phyloP scores from a whole-genome alignment of 2,888 invertebrate genomes.

The Caenorhabditis afra region DNA sequence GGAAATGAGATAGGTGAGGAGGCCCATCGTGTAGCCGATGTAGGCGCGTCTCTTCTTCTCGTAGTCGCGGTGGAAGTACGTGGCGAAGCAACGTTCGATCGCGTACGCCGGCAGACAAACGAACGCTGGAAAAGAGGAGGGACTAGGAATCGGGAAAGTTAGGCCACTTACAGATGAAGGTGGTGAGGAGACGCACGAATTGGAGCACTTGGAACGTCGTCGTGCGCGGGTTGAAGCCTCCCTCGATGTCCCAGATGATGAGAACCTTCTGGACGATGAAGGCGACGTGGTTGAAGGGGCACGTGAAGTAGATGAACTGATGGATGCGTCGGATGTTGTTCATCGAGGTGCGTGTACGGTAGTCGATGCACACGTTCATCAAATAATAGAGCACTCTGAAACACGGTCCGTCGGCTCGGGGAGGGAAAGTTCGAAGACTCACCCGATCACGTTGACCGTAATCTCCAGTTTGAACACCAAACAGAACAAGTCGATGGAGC shows the following conservation, averaged over 20 bases:
- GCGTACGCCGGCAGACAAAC: constrained; percentile 42
- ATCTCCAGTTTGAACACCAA: constrained; percentile 33
- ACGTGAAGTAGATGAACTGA: constrained; percentile 38
- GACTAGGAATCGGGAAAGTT: too few species aligned
- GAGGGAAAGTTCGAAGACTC: too few species aligned
- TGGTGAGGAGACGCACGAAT: constrained; percentile 22
- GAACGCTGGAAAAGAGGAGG: constrained; percentile 16
- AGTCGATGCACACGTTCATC: constrained; percentile 42
- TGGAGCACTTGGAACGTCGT: constrained; percentile 26
- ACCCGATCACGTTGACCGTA: constrained; percentile 34
- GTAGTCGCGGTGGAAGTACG: constrained; percentile 37
- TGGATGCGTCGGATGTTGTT: constrained; percentile 44
- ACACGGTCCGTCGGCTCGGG: too few species aligned
- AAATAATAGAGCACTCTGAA: constrained; percentile 38
- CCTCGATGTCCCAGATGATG: constrained; percentile 30
- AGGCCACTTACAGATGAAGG: constrained; percentile 11
- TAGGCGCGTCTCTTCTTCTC: constrained; percentile 32
- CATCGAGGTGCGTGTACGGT: constrained; percentile 31
- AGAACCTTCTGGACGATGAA: constrained; percentile 41
- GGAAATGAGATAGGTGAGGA: constrained; percentile 34
- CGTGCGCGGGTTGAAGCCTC: constrained; percentile 13
- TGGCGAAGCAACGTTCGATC: constrained; percentile 34
- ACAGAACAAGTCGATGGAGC: constrained; percentile 18
- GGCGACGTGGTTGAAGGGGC: constrained; percentile 29
- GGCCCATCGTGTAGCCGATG: constrained; percentile 33